phyloP scores from a whole-genome alignment of 1,140 invertebrate species.

The Hypsibius dujardini region DNA sequence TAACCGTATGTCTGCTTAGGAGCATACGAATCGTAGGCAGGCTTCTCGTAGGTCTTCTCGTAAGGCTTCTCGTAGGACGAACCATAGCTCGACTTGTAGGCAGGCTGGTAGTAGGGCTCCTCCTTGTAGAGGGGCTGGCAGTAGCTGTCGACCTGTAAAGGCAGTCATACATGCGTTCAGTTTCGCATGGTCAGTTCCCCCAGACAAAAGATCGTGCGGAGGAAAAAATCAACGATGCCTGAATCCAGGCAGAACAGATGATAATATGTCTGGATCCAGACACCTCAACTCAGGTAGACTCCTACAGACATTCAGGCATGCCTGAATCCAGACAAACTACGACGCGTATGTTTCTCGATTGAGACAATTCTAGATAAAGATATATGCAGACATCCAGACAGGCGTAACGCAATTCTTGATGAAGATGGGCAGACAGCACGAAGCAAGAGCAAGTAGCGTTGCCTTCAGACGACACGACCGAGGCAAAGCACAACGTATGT shows the following conservation, averaged over 20 bases:
- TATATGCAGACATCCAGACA: not conserved
- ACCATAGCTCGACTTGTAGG: not conserved
- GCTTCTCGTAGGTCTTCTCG: not conserved
- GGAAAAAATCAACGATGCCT: too few relatives aligned
- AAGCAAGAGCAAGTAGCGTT: too few relatives aligned
- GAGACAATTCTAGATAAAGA: not conserved
- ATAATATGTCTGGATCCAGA: too few relatives aligned
- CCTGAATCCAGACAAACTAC: not conserved
- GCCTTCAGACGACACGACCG: too few relatives aligned
- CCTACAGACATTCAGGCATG: too few relatives aligned
- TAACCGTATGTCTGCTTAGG: too few relatives aligned
- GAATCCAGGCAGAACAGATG: too few relatives aligned
- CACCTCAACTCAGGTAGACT: too few relatives aligned
- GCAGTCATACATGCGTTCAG: not conserved
- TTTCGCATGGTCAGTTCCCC: not conserved
- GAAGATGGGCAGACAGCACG: too few relatives aligned
- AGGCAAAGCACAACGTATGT: too few relatives aligned
- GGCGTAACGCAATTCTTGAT: too few relatives aligned
- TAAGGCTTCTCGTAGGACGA: not conserved
- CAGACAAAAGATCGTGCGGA: too few relatives aligned
- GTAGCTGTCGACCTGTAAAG: conserved; percentile 14
- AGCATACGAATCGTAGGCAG: not conserved
- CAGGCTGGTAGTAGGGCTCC: not conserved
- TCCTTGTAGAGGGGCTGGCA: conserved; percentile 14
- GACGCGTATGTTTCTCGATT: not conserved